Evolutionary conservation across 2,797 vertebrate species (phyloP), one percentile per base, ranked within the genome.

Genomic region (Rousettus madagascariensis): DNA sequence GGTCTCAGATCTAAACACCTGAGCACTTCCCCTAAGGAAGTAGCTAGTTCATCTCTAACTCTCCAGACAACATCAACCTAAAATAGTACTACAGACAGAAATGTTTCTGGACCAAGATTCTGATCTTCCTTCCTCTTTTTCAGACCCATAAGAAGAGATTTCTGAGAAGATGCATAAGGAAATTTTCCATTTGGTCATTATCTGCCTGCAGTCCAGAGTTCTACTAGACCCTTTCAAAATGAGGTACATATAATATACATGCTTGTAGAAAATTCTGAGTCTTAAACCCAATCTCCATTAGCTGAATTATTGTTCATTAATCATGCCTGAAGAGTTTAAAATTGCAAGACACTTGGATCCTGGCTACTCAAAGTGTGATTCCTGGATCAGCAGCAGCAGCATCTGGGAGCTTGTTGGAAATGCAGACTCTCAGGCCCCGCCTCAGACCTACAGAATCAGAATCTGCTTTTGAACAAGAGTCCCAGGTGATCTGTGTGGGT

Each of bases 221-320:
- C 92, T 85, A 61, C 68, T 43, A 90, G 57, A 91, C 86, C 79
- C 63, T 85, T 95, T 94, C 49, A 90, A 96, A 90, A 63, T 71
- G 16, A 57, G 96, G 71, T 87, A 66, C 38, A 57, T n/a, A 55
- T 77, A 72, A 5, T 82, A 63, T 12, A 55, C 7, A 26, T 46
- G 49, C 15, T 90, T 86, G 22, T 87, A n/a, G 41, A 65, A 90
- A 92, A 86, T 65, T 6, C 49, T 80, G 78, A 20, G 17, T 86
- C 92, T 96, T 72, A 95, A 87, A 85, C 16, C 12, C 57, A 85
- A 36, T 13, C 24, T 71, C 46, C 51, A 41, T 84, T 90, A 92
- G 30, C 30, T 8, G 3, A 65, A 33, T 80, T 83, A 68, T 36
- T 94, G 28, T 87, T 94, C 43, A 69, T 85, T 90, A 83, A 65